phyloP scores from a whole-genome alignment of 2,888 invertebrate genomes.

The Drosophila nigricruria region DNA sequence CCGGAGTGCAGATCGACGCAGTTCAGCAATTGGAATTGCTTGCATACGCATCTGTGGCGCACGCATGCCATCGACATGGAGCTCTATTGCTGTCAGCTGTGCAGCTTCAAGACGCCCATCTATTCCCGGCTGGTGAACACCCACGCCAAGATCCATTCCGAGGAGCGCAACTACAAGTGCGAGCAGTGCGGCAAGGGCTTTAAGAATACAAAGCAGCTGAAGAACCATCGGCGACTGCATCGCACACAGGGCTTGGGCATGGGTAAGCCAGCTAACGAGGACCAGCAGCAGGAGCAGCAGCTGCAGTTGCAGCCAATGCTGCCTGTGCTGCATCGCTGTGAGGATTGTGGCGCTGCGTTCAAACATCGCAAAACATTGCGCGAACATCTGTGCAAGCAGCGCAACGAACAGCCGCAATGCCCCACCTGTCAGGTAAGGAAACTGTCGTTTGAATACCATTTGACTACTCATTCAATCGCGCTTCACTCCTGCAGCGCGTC shows the following conservation, averaged over 20 bases:
- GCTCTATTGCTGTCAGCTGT: constrained; percentile 90
- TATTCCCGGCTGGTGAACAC: constrained; percentile 90
- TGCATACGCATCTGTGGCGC: constrained; percentile 93
- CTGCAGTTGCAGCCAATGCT: neutral
- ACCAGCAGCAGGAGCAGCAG: neutral
- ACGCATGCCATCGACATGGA: constrained; percentile 92
- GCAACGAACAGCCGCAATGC: constrained; percentile 86
- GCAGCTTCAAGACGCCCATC: constrained; percentile 90
- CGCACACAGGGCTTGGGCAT: constrained; percentile 82
- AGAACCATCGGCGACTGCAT: constrained; percentile 90
- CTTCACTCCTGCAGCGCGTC: constrained; percentile 50
- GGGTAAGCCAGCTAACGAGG: constrained; percentile 35
- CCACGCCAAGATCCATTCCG: constrained; percentile 91
- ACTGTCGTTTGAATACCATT: too few relatives aligned
- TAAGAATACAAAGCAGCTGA: constrained; percentile 92
- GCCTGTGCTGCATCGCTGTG: constrained; percentile 85
- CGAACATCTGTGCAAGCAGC: constrained; percentile 86
- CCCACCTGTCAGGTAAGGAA: constrained; percentile 51
- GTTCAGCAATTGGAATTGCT: constrained; percentile 87
- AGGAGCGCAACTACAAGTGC: constrained; percentile 87
- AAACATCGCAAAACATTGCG: constrained; percentile 85
- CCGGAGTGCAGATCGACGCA: constrained; percentile 87
- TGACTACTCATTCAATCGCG: neutral
- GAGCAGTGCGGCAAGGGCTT: constrained; percentile 91
- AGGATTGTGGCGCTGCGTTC: constrained; percentile 82